phyloP scores from a whole-genome alignment of 2,888 invertebrate species.

The Anthrax anthrax region DNA sequence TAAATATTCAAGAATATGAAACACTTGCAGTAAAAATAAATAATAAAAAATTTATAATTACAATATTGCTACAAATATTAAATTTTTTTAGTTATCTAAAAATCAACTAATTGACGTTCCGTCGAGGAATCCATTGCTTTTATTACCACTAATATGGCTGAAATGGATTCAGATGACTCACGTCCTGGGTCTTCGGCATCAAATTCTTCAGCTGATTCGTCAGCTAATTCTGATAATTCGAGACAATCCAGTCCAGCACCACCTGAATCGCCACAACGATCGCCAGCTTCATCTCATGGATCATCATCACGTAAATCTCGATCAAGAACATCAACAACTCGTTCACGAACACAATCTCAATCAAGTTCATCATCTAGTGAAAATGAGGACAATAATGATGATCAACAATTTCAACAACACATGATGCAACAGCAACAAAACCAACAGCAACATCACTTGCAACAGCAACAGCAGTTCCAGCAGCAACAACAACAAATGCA shows the following conservation, averaged over 20 bases:
- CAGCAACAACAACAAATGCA: not conserved
- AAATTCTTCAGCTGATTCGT: conserved; percentile 37
- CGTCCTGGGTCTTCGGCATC: conserved; percentile 25
- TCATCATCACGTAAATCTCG: conserved; percentile 18
- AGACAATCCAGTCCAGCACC: conserved; percentile 17
- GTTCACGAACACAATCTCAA: conserved; percentile 19
- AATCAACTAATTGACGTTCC: too few relatives aligned
- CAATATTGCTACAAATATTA: not conserved
- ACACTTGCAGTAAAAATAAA: too few relatives aligned
- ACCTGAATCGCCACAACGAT: conserved; percentile 23
- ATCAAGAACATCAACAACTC: conserved; percentile 20
- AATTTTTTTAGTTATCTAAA: not conserved
- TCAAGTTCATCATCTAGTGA: conserved; percentile 23
- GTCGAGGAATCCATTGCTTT: not conserved
- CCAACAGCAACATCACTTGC: not conserved
- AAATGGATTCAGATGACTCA: conserved; percentile 26
- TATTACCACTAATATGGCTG: not conserved
- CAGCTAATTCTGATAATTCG: conserved; percentile 34
- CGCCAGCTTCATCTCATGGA: conserved; percentile 28
- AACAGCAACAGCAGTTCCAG: not conserved
- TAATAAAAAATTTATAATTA: too few relatives aligned
- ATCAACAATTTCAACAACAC: not conserved
- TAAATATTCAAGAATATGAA: too few relatives aligned
- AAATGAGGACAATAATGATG: conserved; percentile 12
- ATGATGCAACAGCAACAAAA: not conserved